phyloP scores from a whole-genome alignment of 2,797 vertebrate genomes.

The Schizopygopsis pylzovi region DNA sequence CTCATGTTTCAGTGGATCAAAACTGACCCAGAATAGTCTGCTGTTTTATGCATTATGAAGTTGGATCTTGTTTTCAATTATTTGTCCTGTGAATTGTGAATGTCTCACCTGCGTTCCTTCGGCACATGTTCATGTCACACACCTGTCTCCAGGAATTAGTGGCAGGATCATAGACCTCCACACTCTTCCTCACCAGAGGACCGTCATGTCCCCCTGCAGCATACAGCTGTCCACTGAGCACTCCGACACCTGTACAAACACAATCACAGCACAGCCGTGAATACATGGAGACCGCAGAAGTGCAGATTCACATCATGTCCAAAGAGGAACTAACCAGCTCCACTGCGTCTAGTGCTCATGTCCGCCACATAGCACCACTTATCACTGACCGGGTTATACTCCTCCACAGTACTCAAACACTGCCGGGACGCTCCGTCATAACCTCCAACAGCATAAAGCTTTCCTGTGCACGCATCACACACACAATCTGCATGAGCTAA shows the following conservation, averaged over 20 bases:
- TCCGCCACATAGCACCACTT: conserved; percentile 93
- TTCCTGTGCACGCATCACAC: conserved; percentile 75
- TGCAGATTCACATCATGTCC: neutral
- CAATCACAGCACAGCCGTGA: neutral
- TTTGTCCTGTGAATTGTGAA: neutral
- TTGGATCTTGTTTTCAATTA: no score
- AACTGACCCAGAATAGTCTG: neutral
- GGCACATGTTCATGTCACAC: conserved; percentile 98
- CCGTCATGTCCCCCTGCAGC: conserved; percentile 96
- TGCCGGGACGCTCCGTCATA: conserved; percentile 95
- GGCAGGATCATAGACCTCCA: conserved; percentile 91
- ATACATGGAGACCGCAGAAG: neutral
- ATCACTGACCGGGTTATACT: conserved; percentile 89
- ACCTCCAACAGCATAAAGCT: conserved; percentile 92
- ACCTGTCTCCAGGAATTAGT: conserved; percentile 92
- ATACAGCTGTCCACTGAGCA: conserved; percentile 88
- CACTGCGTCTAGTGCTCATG: conserved; percentile 96
- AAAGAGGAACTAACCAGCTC: conserved; percentile 84
- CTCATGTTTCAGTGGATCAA: neutral
- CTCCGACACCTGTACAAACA: conserved; percentile 85
- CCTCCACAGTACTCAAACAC: conserved; percentile 95
- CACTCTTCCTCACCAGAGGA: conserved; percentile 95
- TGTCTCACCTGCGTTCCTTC: conserved; percentile 91
- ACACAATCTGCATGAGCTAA: neutral
- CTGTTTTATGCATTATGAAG: neutral